Evolutionary conservation across 2,888 invertebrate species (phyloP), one percentile per base, ranked within the genome.

Genomic region (Micropterix aruncella): DNA sequence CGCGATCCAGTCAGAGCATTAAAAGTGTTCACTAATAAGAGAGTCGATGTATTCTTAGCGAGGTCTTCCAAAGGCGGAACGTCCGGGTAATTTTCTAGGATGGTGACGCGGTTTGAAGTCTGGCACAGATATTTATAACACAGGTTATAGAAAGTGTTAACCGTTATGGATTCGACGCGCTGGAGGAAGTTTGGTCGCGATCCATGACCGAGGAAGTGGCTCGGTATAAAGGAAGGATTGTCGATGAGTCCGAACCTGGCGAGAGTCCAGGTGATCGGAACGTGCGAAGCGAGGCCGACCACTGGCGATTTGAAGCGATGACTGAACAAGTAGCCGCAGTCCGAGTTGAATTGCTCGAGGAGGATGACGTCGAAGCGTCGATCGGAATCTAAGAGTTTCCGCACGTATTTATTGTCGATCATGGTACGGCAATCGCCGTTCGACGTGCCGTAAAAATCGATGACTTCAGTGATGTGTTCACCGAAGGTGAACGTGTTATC

Each of bases 331-430:
- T 80, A 57, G 59, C 77, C 72, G 46, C 81, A 81, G 51, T 81
- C 79, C 19, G 77, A 73, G 50, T 72, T 75, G 50, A 81, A 82
- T 48, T 73, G 67, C 56, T 80, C 80, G 16, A 74, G 65, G 5
- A 81, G 56, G 7, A 80, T 58, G 9, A 80, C 53, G 54, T 85
- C 83, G 50, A 79, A 83, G n/a, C 66, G 60, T 1, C 53, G 53
- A 9, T 53, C 45, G 27, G 58, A 57, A 48, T 61, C 58, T 50
- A 70, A 47, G 5, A 60, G 62, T 7, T 63, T 63, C 1, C 57
- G 54, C 19, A 70, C 48, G 2, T 67, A 62, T 5, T 60, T 60
- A 52, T 62, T 64, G 19, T 60, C 60, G 14, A 69, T 60, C 7
- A 68, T 52, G 46, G 61, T 62, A 5, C 59, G 57, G 48, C 71